Evolutionary conservation across 2,888 invertebrate genomes (phyloP), one percentile per base, ranked within the genome.

Genomic region (Meteorus cinctellus): DNA sequence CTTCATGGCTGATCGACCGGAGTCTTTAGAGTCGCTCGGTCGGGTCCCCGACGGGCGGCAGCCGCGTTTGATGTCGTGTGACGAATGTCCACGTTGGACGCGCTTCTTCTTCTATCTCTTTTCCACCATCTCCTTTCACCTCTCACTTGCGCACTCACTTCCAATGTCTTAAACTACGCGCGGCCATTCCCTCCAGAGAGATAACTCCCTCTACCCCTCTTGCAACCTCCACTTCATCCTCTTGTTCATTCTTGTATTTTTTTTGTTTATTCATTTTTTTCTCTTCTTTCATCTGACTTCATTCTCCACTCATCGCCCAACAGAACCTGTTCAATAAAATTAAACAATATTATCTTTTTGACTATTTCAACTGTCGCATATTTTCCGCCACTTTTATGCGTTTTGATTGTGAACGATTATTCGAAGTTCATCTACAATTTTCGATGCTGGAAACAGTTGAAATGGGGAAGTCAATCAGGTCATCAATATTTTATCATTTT

Each of bases 61-160:
- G 83, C 85, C 86, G 87, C 88, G 86, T 89, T 89, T 89, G 89
- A 88, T 88, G 88, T 88, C 87, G 87, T 88, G 89, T 88, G 88
- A 88, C 88, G 89, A 88, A 88, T 89, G 88, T 88, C 88, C 88
- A 85, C 86, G 88, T 88, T 89, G 86, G 88, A 88, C 85, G 88
- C 88, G 89, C 88, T 86, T 85, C 84, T 85, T 84, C 84, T 84
- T 78, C 71, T 74, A 55, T 72, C 74, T 67, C 74, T 67, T 66
- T 68, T 69, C 63, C 66, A 59, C 70, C 71, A 71, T 71, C 72
- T 72, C 68, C 67, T 68, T 68, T 68, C 63, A 31, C 31, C 78
- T 73, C 74, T 74, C 74, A 48, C 62, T 75, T 63, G 29, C 72
- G 51, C 66, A 41, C 74, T 75, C 51, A 65, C 65, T 36, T 65